Percentiles rank a stretch among this genome's conserved stretches.
These are phyloP conservation scores for Ferdinandea cuprea DNA, from an alignment of 2,888 invertebrate genomes.

Conservation along the genomic window DNA sequence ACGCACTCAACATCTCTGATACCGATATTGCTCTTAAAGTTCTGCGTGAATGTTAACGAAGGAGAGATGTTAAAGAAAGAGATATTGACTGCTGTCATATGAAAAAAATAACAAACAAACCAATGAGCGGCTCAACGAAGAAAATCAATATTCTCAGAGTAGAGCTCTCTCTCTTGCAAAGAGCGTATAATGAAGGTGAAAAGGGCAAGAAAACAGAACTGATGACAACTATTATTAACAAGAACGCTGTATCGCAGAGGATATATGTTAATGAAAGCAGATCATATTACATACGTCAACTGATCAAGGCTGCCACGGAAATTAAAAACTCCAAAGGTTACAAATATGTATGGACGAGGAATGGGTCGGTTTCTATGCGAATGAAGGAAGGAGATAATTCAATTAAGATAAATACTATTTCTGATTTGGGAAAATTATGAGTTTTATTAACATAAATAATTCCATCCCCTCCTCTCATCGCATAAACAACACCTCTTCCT, in stretches of 20 bases:
- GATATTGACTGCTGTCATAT: no score
- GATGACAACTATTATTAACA: slow-evolving; percentile 5
- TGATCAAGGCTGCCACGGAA: background rate
- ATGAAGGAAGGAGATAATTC: background rate
- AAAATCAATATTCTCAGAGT: no score
- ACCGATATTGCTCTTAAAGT: no score
- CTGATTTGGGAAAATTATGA: slow-evolving; percentile 1
- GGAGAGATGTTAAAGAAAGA: no score
- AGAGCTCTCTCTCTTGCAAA: no score
- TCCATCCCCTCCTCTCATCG: background rate
- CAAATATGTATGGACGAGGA: slow-evolving; percentile 3
- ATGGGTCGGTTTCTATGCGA: background rate
- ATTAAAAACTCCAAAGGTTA: background rate
- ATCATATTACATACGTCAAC: background rate
- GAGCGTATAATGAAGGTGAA: slow-evolving; percentile 14
- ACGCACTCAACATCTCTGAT: no score
- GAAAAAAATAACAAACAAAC: no score
- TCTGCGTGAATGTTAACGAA: no score
- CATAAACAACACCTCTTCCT: background rate
- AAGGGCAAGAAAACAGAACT: slow-evolving; percentile 3
- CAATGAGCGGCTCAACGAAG: no score
- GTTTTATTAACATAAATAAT: slow-evolving; percentile 1
- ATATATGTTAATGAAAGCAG: slow-evolving; percentile 9
- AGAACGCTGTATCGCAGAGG: background rate
- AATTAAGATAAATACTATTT: background rate